Evolutionary conservation across 1,140 invertebrate species (phyloP), one percentile per base, ranked within the genome.

Genomic region (Lysiphlebus fabarum): DNA sequence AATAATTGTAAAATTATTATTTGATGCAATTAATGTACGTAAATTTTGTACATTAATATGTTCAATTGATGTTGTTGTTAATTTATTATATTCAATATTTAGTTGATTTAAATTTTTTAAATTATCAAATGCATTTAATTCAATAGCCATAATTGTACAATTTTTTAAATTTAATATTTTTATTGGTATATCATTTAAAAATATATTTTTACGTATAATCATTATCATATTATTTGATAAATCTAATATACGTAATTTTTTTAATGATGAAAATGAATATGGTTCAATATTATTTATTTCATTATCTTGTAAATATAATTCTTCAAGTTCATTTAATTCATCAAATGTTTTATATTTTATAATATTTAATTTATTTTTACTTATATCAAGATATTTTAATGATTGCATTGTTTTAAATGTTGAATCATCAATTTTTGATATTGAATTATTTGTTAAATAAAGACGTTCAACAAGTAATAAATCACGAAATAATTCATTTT

Each of bases 401-500:
- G 84, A 84, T 63, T 86, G 85, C 80, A 94, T 85, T 5, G 86
- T 84, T 63, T 83, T 82, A 70, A 94, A 95, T 9, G 90, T 86
- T 26, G 84, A 85, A 68, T 90, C 86, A 71, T 93, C 90, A 65
- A 95, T 93, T 48, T 82, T 80, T 7, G 85, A 82, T 65, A 94
- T 91, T 10, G 83, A 85, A 76, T 95, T 95, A 67, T 94, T 89
- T 53, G 87, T 91, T 56, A 95, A 74, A 76, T 92, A 92, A 4
- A 94, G 78, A 53, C 90, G 82, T 68, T 91, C 87, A 45, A 92
- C 85, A 41, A 87, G 81, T 6, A 85, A 70, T 11, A 92, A 81
- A 76, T 93, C 90, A 50, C 82, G 82, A 69, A 93, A 93, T 45
- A 93, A 70, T 7, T 85, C 83, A 7, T 84, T 82, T 54, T 88